These are phyloP conservation scores for Bombus huntii DNA, from an alignment of 1,140 invertebrate species.

Conservation along the genomic window DNA sequence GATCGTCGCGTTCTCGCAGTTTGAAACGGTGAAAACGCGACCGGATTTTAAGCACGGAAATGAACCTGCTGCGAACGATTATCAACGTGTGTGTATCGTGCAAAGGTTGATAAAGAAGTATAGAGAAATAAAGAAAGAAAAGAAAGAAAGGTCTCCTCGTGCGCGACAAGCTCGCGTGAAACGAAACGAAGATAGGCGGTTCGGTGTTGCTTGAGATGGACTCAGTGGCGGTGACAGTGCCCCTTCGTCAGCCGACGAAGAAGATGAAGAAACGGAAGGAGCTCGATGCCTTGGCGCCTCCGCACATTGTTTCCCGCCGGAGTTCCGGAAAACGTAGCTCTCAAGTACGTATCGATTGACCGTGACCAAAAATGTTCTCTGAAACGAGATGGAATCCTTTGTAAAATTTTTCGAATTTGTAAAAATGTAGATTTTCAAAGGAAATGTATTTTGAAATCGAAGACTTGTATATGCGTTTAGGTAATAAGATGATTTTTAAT, in stretches of 20 bases:
- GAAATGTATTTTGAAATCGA: neutral
- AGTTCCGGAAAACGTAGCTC: slow-evolving; percentile 80
- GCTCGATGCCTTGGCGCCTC: slow-evolving; percentile 82
- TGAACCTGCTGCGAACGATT: slow-evolving; percentile 33
- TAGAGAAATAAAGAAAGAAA: neutral
- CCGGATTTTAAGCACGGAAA: slow-evolving; percentile 21
- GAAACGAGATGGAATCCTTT: neutral
- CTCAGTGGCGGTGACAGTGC: slow-evolving; percentile 81
- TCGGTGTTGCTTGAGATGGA: slow-evolving; percentile 79
- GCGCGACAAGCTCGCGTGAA: slow-evolving; percentile 3
- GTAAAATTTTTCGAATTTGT: neutral
- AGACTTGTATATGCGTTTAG: neutral
- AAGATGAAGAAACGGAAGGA: slow-evolving; percentile 84
- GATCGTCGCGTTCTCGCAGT: neutral
- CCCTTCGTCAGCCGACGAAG: slow-evolving; percentile 81
- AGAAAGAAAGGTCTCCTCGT: neutral
- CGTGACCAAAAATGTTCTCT: neutral
- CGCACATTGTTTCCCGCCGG: slow-evolving; percentile 75
- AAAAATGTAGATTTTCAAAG: no score
- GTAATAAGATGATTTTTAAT: no score
- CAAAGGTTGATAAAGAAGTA: slow-evolving; percentile 16
- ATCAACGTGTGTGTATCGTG: slow-evolving; percentile 15
- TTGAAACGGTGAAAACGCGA: neutral
- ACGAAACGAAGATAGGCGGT: slow-evolving; percentile 64
- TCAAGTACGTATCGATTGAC: slow-evolving; percentile 70